Evolutionary conservation across 2,113 vertebrate genomes (phyloP), one percentile per base, ranked within the genome.

Genomic region (Cyanoderma ruficeps): DNA sequence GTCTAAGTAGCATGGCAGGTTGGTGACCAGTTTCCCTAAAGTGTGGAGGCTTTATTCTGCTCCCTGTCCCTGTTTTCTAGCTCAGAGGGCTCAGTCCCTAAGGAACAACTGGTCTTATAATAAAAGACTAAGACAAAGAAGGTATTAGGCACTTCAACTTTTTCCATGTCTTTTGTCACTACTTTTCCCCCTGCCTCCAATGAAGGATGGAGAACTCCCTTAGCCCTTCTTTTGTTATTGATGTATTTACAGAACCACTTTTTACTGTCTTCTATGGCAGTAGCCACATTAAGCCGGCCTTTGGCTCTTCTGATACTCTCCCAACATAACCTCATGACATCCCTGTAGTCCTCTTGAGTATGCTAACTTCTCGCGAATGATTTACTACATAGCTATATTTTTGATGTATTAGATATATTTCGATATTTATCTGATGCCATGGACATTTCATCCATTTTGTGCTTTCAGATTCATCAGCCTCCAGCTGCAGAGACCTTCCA

Each of bases 401-500:
- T 84, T 42, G 18, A 63, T 41, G 37, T 30, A 42, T 41, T 63
- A 41, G 27, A 41, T 41, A 30, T 14, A 41, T 61, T 61, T 41
- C 41, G 27, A 41, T 21, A 30, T 20, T 7, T 30, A 30, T 15
- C 64, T 52, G 61, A 83, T 57, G 33, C 72, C 81, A 75, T n/a
- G 83, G 76, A 83, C 42, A 44, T 90, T 96, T 90, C 31, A 76
- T 64, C 60, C 56, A 84, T 87, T 89, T 69, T 75, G 63, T 31
- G 92, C 35, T 88, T 88, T 65, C 53, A 72, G 53, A 97, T 69
- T 95, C 63, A 89, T 84, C 84, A 87, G 28, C 52, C 52, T 83
- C 46, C 63, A 89, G 61, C 83, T 90, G 68, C 49, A 82, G 84
- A 63, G 35, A 47, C 75, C 42, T 49, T 83, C 14, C 60, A 59